phyloP scores from a whole-genome alignment of 2,888 invertebrate species.

The Chaetogeoica ovagalla region DNA sequence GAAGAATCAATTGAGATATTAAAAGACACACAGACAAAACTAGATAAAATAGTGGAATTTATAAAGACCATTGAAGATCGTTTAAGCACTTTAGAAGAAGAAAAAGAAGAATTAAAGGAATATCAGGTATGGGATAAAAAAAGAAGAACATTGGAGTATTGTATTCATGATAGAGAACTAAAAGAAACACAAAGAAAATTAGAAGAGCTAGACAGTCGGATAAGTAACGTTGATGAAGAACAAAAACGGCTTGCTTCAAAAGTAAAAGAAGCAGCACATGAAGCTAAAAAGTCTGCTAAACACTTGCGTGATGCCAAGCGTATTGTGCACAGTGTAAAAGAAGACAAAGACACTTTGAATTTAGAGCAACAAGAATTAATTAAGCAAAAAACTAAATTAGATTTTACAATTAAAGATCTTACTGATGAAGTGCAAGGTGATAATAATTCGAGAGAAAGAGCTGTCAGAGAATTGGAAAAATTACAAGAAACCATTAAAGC shows the following conservation, averaged over 20 bases:
- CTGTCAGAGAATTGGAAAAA: slow-evolving; percentile 84
- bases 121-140: slow-evolving; percentile 98
- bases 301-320: slow-evolving; percentile 88
- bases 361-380: slow-evolving; percentile 89
- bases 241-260: slow-evolving; percentile 78
- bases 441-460: slow-evolving; percentile 82
- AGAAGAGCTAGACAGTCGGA: slow-evolving; percentile 78
- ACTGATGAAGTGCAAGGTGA: slow-evolving; percentile 95
- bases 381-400: slow-evolving; percentile 92
- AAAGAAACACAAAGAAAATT: slow-evolving; percentile 90
- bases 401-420: slow-evolving; percentile 91
- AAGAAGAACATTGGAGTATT: slow-evolving; percentile 91
- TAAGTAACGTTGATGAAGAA: slow-evolving; percentile 79
- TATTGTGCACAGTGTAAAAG: slow-evolving; percentile 80
- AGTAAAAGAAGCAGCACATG: slow-evolving; percentile 74
- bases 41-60: slow-evolving; percentile 96
- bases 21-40: slow-evolving; percentile 68
- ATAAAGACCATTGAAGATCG: slow-evolving; percentile 95
- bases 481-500: slow-evolving; percentile 85
- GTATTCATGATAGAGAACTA: slow-evolving; percentile 95
- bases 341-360: slow-evolving; percentile 86
- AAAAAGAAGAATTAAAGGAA: slow-evolving; percentile 97
- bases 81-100: slow-evolving; percentile 92
- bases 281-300: slow-evolving; percentile 69
- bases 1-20: slow-evolving; percentile 95